Base-by-base conservation (phyloP, 2,797 vertebrate genomes). In the Pachyuromys duprasi region DNA sequence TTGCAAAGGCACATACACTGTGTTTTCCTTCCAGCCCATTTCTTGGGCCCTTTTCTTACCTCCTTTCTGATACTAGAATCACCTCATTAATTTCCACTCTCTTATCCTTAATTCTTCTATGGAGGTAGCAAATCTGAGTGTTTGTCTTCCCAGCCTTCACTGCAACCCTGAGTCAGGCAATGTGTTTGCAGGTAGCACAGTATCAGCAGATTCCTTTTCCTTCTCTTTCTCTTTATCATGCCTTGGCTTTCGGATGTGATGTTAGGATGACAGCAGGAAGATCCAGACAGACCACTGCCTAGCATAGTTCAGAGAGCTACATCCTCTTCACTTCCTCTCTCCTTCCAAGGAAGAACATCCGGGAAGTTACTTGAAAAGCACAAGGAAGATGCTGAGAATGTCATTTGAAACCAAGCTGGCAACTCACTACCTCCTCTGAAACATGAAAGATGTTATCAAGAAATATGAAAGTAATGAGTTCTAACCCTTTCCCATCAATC, bases 171-270 rank as follows among this genome's bases (percentile, higher is more conserved):
- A 33, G 31, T 60, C 55, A 65, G 5, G 15, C 36, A 39, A 8
- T 18, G 13, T 4, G 76, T 20, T 42, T 74, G 2, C 1, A 13
- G 20, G 18, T 26, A 49, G 3, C 0, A 3, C 4, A 8, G 15
- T 12, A 24, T 8, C 13, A 20, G 3, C 8, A 42, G 8, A 7
- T 31, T 0, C 3, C 1, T 22, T 62, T 45, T 62, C 5, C 57
- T 86, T 20, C 5, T 65, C 31, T 75, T 86, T 5, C 60, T 81
- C 55, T 67, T 88, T 14, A 33, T 84, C 13, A 42, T 83, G n/a
- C 36, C 45, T 87, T 62, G 20, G 14, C n/a, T n/a, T 67, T 31
- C 17, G 86, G 17, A 26, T n/a, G 4, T 18, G 5, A 33, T 78
- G 15, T 28, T 24, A 12, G 33, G 72, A 33, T 1, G 39, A 3